Base-by-base conservation (phyloP, 1,140 invertebrate genomes). In the Steinernema khuongi region DNA sequence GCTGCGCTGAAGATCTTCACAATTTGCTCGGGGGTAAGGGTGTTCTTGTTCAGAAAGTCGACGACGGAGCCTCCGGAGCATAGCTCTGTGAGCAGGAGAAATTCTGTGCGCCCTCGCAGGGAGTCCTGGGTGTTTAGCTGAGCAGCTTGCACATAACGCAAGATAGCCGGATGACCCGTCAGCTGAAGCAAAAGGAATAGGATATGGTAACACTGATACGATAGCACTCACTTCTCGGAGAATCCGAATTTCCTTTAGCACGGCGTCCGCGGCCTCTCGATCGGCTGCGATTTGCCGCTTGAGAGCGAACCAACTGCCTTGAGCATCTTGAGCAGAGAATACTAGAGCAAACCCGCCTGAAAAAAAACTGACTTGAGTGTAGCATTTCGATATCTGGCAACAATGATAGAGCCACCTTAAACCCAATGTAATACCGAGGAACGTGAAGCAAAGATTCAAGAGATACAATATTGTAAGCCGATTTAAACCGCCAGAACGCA, bases 1-100 rank as follows among this genome's bases (percentile, higher is more conserved):
- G 92, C 91, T 87, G 96, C 94, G 87, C 95, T 96, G 83, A 96
- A 94, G 73, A 97, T 90, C 82, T 90, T 90, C 79, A 93, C 88
- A n/a, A 97, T 90, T 67, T 83, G 82, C 41, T 84, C 78, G 7
- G 77, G 18, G 1, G 28, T 71, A 1, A 83, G 67, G 19, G 69
- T 60, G 1, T 67, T 68, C 31, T 73, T 73, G 66, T 78, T 74
- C 33, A 83, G 18, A 14, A 77, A 30, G 31, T 85, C 80, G 14
- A 84, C 74, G 0, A 83, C 79, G 7, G 83, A 70, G 1, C 82
- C 82, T 31, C 82, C 81, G 14, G 83, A 67, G 70, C 83, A 85
- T 19, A 84, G 72, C 71, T 83, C 82, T 7, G 79, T 83, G 18
- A 83, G 68, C 17, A 83, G 43, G 0, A 82, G 50, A 74, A 82